Base-by-base conservation (phyloP, 2,113 vertebrate genomes). In the Romanogobio albipinnatus region DNA sequence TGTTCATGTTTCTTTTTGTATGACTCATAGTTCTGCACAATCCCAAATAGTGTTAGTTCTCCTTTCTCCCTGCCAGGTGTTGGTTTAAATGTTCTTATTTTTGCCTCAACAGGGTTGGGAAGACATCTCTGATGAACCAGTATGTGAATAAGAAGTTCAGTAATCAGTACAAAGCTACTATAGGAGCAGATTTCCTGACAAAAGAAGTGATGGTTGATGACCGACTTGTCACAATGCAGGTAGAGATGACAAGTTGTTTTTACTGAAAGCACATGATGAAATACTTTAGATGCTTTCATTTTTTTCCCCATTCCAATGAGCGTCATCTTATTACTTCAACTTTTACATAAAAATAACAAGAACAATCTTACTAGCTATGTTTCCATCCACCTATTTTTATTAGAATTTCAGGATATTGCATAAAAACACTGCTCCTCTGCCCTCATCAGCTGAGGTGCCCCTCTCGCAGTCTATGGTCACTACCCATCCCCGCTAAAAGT, bases 161-260 rank as follows among this genome's bases (percentile, higher is more conserved):
- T 90, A 99, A 99, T 92, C 98, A 99, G 90, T 99, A 99, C 93
- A 99, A 99, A 95, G 96, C 98, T 5, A 99, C 98, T 93, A 99
- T 99, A 96, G 98, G 98, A 2, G 98, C 98, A 39, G 98, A 99
- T 92, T 99, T 99, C 89, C 94, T 99, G 88, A 99, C 98, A 78
- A 99, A 99, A 94, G 98, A 99, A 92, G 97, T 99, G 91, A 99
- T 99, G 98, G 98, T 99, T 94, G 98, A 99, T 15, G 98, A 99
- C 94, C 95, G 98, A 61, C 96, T 99, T 49, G 97, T 99, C 82
- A 99, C 98, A 84, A 99, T 99, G 98, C 98, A 99, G 98, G 98
- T 99, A 92, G 11, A 9, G 45, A 36, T 13, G 22, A 76, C 22
- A 1, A 15, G 4, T 53, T 36, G 5, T 76, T 43, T 45, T 73